Conservation (phyloP, 2,797 vertebrate species). For the Acanthopagrus latus region DNA sequence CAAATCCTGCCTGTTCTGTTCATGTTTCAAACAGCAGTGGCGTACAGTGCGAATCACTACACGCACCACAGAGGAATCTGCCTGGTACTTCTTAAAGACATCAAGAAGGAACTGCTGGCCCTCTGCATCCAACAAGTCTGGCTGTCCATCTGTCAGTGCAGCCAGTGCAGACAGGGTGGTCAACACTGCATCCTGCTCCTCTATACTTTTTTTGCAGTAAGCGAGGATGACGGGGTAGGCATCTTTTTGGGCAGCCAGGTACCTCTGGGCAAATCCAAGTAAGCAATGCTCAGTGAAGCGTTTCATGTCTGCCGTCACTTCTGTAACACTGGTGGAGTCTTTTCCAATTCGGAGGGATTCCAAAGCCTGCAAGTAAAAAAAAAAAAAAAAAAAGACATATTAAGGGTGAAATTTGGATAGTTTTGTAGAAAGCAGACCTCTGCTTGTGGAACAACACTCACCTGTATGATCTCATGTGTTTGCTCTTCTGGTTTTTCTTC, state of each 20-base stretch:
- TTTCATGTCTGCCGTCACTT: slow-evolving; percentile 68
- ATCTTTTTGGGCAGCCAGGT: slow-evolving; percentile 91
- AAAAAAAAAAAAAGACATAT: rapidly evolving
- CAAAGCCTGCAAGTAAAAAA: slow-evolving; percentile 82
- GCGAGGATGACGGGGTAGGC: slow-evolving; percentile 91
- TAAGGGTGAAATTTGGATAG: background rate
- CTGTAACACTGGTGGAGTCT: slow-evolving; percentile 44
- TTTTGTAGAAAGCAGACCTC: background rate
- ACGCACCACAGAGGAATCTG: slow-evolving; percentile 71
- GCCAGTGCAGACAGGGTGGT: slow-evolving; percentile 84
- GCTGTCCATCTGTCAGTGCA: slow-evolving; percentile 91
- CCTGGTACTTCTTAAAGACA: slow-evolving; percentile 65
- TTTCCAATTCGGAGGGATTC: slow-evolving; percentile 83
- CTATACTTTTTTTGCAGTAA: slow-evolving; percentile 81
- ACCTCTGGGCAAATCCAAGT: slow-evolving; percentile 88
- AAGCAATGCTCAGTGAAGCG: slow-evolving; percentile 89
- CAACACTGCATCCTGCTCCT: slow-evolving; percentile 71
- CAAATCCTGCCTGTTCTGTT: slow-evolving; percentile 93
- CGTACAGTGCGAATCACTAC: slow-evolving; percentile 82
- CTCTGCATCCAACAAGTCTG: slow-evolving; percentile 89
- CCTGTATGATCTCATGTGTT: slow-evolving; percentile 90
- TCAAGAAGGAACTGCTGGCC: slow-evolving; percentile 88
- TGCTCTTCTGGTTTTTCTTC: slow-evolving; percentile 84
- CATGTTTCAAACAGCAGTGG: slow-evolving; percentile 92
- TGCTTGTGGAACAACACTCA: slow-evolving; percentile 59